Evolutionary conservation across 2,113 vertebrate genomes (phyloP), one percentile per base, ranked within the genome.

Genomic region (Boulengeromyrus knoepffleri): DNA sequence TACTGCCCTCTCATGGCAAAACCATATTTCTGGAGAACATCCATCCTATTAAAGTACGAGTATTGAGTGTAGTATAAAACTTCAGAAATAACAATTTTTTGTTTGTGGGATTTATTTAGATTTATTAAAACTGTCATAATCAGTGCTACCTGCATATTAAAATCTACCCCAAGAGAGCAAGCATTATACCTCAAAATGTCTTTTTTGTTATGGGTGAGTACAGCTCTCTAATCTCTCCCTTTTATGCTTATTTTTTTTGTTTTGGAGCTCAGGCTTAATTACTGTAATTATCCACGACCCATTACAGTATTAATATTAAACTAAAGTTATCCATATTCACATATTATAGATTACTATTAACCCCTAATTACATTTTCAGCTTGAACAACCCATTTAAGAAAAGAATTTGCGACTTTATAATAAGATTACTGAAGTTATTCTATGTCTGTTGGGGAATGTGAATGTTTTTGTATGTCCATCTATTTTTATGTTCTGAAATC

Each of bases 1-100:
- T 88, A 90, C 70, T 90, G 90, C 90, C 90, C 90, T 88, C 90
- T 90, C 39, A 87, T 84, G 90, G 87, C 58, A 15, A 80, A 17
- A 8, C 3, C n/a, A 19, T 17, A 58, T 42, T 46, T 31, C 19
- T 27, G 1, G 21, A 46, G 24, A 89, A 31, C 27, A 31, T 70
- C n/a, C 62, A 70, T 31, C 62, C 62, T 70, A 31, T 31, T 70
- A 70, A 3, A 70, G 62, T 56, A 56, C 0, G 19, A 56, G 53
- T 70, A 70, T 15, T 13, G n/a, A 70, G n/a, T 70, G 62, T 31
- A 70, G 62, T 31, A 31, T 70, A 70, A 27, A 70, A 70, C 62
- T 70, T 31, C 9, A 31, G 15, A 77, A 77, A 47, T 49, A 49
- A 74, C 27, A 88, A 19, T 88, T 31, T 49, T 74, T 62, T 46